These are phyloP conservation scores for Micropterix aruncella DNA, from an alignment of 2,888 invertebrate genomes.

Conservation along the genomic window DNA sequence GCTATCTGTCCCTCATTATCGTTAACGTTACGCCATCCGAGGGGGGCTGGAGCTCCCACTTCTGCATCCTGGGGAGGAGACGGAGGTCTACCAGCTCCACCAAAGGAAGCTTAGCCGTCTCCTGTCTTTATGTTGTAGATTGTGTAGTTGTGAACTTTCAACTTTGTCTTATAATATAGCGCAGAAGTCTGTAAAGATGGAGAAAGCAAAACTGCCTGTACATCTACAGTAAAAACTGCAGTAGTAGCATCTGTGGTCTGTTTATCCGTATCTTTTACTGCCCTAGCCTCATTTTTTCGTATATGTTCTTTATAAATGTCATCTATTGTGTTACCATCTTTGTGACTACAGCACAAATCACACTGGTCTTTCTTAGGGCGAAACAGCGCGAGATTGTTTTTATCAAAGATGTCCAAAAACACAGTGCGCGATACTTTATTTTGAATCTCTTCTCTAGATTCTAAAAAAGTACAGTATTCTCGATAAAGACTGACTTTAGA, in stretches of 20 bases:
- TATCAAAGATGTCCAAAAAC: slow-evolving; percentile 1
- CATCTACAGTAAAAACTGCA: neutral
- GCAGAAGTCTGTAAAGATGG: slow-evolving; percentile 1
- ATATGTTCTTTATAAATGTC: neutral
- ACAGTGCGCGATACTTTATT: slow-evolving; percentile 2
- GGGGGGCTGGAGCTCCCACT: no score
- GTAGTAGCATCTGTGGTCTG: slow-evolving; percentile 2
- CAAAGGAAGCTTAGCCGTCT: no score
- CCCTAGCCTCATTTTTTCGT: slow-evolving; percentile 2
- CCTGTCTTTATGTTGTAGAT: slow-evolving; percentile 1
- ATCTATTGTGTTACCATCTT: slow-evolving; percentile 2
- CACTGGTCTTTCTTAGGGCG: slow-evolving; percentile 2
- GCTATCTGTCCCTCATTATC: no score
- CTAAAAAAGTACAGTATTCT: neutral
- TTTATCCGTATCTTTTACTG: slow-evolving; percentile 1
- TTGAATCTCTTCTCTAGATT: slow-evolving; percentile 2
- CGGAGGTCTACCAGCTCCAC: no score
- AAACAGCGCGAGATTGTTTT: slow-evolving; percentile 2
- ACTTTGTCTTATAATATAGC: slow-evolving; percentile 2
- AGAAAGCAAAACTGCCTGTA: neutral
- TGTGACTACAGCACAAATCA: slow-evolving; percentile 2
- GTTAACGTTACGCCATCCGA: no score
- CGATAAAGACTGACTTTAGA: neutral
- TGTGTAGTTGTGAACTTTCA: slow-evolving; percentile 1
- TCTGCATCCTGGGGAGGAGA: no score